Evolutionary conservation across 2,888 invertebrate species (phyloP), one percentile per base, ranked within the genome.

Genomic region (Eucriotettix oculatus): DNA sequence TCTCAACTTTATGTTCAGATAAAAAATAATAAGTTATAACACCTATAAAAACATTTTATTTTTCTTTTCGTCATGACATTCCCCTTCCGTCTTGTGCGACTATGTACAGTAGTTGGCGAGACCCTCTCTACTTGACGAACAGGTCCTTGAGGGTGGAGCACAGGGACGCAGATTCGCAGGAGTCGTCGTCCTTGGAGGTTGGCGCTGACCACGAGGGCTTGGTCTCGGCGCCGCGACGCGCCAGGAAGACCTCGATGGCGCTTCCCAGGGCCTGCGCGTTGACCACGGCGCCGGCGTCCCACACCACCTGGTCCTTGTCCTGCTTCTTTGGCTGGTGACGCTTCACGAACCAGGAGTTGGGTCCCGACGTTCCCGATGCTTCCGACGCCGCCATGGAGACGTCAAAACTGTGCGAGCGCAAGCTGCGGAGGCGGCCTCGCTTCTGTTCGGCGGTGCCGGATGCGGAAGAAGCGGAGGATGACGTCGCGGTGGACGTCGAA

Each of bases 131-230:
- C 82, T 90, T 90, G 71, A 89, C 90, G 72, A 90, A 90, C 58
- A 90, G 82, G 74, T 90, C 90, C 74, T 90, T 90, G 58, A 90
- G 76, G 55, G 90, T 87, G 65, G 89, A 84, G 75, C 90, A 90
- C 66, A 90, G 79, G 42, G 86, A 86, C 53, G 87, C 29, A 29
- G 29, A 84, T 68, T 90, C 90, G 74, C 89, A 88, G 41, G 84
- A 79, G 61, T 83, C 79, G 60, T 85, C 85, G 48, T 86, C 87
- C 62, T 86, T 86, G 76, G 66, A 10, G 66, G 56, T 66, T 12
- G 68, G 68, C 64, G n/a, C 65, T 63, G 16, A 72, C 61, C n/a
- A 67, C 64, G 40, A 64, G 59, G 60, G 48, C 48, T 48, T 48
- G 48, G 12, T 5, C 48, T 48, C n/a, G 48, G 12, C 48, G 48